Base-by-base conservation (phyloP, 37 sponge, comb jelly and placozoan genomes). In the Haliclona indistincta region DNA sequence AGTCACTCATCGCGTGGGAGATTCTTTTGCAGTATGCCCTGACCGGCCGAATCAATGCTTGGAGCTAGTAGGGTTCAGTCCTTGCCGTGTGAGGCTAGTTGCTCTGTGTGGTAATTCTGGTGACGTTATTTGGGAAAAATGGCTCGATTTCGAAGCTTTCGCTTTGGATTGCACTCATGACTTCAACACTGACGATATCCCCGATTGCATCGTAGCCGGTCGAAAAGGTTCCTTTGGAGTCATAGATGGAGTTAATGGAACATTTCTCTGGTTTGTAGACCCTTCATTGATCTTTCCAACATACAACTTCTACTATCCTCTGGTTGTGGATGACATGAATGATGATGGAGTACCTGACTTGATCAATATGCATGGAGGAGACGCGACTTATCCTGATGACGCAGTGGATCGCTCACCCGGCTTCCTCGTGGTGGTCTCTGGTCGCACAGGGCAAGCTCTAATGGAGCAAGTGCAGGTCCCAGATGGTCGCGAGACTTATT, bases 401-500 rank as follows among this genome's bases (percentile, higher is more conserved):
- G 79, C 81, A 23, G 51, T 23, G 4, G 32, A 81, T 47, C 72
- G 90, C 7, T 74, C 82, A 3, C 78, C 84, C 0, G 83, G 67
- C 3, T 70, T 53, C 30, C 37, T 93, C 7, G 61, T 81, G 3
- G 71, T 77, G 2, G 44, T 93, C 15, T 93, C 94, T 30, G 94
- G 94, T 0, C 56, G 56, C 39, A 93, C 94, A 4, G 94, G 94
- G 0, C 63, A 78, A 54, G 44, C 71, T 64, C 64, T 93, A 22
- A 55, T 70, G 56, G 75, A 79, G 1, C 76, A 64, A 19, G 51
- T 93, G 15, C 63, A 55, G 2, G 60, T 82, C 22, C 94, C 94
- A 11, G 94, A 93, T 62, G 81, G 80, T 5, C 74, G 58, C 13
- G 94, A 93, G 86, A 82, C 78, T 38, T 93, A 93, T 71, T 76